Base-by-base conservation (phyloP, 2,113 vertebrate species). In the Seriola rivoliana region DNA sequence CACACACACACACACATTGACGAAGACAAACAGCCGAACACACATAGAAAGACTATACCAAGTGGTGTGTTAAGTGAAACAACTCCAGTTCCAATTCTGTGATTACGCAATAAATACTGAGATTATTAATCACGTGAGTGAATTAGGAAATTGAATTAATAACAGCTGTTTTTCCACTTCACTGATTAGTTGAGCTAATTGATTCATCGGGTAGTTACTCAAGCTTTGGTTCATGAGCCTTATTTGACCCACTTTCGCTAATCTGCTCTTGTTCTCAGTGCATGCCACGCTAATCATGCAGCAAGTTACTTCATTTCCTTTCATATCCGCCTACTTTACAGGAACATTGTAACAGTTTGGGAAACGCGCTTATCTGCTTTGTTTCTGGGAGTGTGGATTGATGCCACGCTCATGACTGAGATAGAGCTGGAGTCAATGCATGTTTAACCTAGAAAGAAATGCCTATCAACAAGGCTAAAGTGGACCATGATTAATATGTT, bases 171-270 rank as follows among this genome's bases (percentile, higher is more conserved):
- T 50, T 25, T 63, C 17, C 44, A 32, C 58, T 55, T 57, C 21
- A 36, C 55, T 58, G 29, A 64, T 80, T 57, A 23, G 68, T 25
- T 57, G 46, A 34, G 25, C 19, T 48, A 68, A 46, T 36, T 44
- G 38, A 66, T 57, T 57, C 62, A 67, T 23, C 5, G 1, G 6
- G 57, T 32, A 59, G 38, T 23, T 16, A 69, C 13, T 40, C 67
- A 42, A 14, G 13, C 40, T 72, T 46, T 59, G 23, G 23, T 59
- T 44, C 40, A 46, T 60, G 16, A 59, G 16, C 16, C 14, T 19
- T 13, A 32, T 4, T 3, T 58, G 38, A 11, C 40, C 29, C 12
- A 50, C 40, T 67, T 42, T 32, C 14, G 17, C 38, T 36, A n/a
- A 25, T 78, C 36, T 42, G 29, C 48, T 44, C n/a, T 14, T n/a